Conservation (phyloP, 1,140 invertebrate genomes). For the Macrostomum lignano region DNA sequence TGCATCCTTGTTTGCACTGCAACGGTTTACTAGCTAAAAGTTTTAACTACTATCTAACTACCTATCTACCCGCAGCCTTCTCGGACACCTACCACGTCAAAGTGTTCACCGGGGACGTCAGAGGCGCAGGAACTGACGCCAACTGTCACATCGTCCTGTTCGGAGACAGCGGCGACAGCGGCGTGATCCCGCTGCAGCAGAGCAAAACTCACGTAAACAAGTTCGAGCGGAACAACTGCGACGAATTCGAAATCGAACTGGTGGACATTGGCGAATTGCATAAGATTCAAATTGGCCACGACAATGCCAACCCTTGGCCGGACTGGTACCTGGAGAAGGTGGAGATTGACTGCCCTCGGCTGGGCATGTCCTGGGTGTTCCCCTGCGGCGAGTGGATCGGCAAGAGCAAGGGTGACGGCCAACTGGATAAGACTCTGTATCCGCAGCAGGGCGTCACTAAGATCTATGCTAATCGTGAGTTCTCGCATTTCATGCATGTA, state of each 20-base stretch:
- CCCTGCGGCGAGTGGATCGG: slow-evolving; percentile 22
- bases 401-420: slow-evolving; percentile 20
- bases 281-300: slow-evolving; percentile 20
- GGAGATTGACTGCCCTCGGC: slow-evolving; percentile 11
- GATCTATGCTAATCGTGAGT: no score
- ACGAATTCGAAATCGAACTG: slow-evolving; percentile 13
- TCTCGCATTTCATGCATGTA: no score
- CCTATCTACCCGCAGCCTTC: no score
- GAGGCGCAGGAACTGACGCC: slow-evolving; percentile 27
- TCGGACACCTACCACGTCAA: slow-evolving; percentile 19
- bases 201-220: slow-evolving; percentile 5
- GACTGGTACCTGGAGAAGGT: slow-evolving; percentile 25
- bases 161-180: slow-evolving; percentile 22
- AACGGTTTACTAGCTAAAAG: slow-evolving; percentile 13
- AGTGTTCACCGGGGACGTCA: slow-evolving; percentile 26
- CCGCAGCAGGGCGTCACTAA: no score
- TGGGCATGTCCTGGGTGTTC: slow-evolving; percentile 22
- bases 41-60: no score
- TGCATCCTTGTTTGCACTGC: slow-evolving; percentile 12
- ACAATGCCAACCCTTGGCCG: slow-evolving; percentile 14
- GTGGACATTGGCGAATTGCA: slow-evolving; percentile 23
- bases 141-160: slow-evolving; percentile 26
- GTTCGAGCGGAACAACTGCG: slow-evolving; percentile 7
- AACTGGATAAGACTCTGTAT: slow-evolving; percentile 17
- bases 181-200: slow-evolving; percentile 5